Evolutionary conservation across 2,888 invertebrate species (phyloP), one percentile per base, ranked within the genome.

Genomic region (Rhagonycha fulva): DNA sequence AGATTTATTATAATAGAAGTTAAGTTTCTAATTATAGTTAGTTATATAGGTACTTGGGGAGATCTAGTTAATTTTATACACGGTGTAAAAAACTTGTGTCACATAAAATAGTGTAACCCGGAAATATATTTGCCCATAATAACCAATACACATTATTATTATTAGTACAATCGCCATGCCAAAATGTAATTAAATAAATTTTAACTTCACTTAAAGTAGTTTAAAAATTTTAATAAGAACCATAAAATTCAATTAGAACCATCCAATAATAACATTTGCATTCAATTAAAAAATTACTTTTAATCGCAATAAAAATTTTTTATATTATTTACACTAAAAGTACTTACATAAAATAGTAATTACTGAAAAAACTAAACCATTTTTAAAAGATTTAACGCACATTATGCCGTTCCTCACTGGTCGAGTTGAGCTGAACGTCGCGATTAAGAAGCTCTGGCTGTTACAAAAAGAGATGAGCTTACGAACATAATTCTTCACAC

Each of bases 1-100:
- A 66, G 63, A 66, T 66, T 66, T 66, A 66, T 66, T 24, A 66
- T 66, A 66, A 66, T 66, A 66, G 63, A 66, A n/a, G n/a, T 47
- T n/a, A 47, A 47, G 63, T 24, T n/a, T 66, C 63, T 26, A 66
- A 66, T 66, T 66, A 66, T 66, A 66, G 63, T 26, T 47, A 47
- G 47, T 47, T 47, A 47, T 47, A 47, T 47, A 47, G 47, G 47
- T 47, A 66, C 63, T 66, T 66, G 63, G 63, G 63, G 24, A 66
- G n/a, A 66, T 66, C 24, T 26, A 66, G 12, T 66, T 66, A 66
- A 66, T 24, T 23, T 66, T 66, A 26, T 66, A 47, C 47, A 32
- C 32, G 12, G 47, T 47, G 47, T 32, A 12, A 32, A 32, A 32
- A 32, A 12, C 26, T 32, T 32, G n/a, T 47, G 47, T 47, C 47